Percentiles rank a stretch among this genome's conserved stretches.
These are phyloP conservation scores for Neoascia interrupta DNA, from an alignment of 2,888 invertebrate genomes.

Conservation along the genomic window DNA sequence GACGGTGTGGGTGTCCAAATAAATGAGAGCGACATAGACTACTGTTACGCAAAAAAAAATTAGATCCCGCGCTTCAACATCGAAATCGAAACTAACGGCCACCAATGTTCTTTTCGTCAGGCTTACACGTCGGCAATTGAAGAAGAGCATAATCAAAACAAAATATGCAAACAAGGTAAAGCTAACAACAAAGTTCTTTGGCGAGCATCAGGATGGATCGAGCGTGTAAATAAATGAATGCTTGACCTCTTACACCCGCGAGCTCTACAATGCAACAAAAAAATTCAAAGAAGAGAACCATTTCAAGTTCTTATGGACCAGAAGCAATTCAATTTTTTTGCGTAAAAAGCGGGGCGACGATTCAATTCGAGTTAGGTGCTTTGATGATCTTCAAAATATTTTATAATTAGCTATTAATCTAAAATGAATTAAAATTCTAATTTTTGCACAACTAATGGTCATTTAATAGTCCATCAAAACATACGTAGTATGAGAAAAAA, in stretches of 20 bases:
- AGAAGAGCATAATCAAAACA: conserved; percentile 15
- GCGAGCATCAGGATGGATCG: neutral
- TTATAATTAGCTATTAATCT: neutral
- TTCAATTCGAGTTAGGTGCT: conserved; percentile 18
- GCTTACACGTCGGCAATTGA: neutral
- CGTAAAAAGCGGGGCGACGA: conserved; percentile 19
- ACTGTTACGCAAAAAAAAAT: conserved; percentile 14
- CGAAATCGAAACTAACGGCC: neutral
- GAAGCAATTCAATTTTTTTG: conserved; percentile 11
- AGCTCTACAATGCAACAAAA: conserved; percentile 5
- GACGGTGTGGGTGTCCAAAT: conserved; percentile 3
- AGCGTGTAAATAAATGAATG: conserved; percentile 9
- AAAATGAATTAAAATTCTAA: neutral
- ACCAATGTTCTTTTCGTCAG: neutral
- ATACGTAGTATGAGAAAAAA: conserved; percentile 33
- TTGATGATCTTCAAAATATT: conserved; percentile 7
- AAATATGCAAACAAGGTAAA: neutral
- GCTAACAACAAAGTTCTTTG: conserved; percentile 13
- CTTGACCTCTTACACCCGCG: neutral
- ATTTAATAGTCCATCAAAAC: conserved; percentile 26
- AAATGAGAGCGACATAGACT: conserved; percentile 19
- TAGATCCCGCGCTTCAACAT: conserved; percentile 1
- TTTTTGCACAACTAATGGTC: neutral
- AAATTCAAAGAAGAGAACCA: conserved; percentile 3
- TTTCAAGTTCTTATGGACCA: conserved; percentile 7